Evolutionary conservation across 2,113 vertebrate genomes (phyloP).

Genomic region (Madoqua kirkii): DNA sequence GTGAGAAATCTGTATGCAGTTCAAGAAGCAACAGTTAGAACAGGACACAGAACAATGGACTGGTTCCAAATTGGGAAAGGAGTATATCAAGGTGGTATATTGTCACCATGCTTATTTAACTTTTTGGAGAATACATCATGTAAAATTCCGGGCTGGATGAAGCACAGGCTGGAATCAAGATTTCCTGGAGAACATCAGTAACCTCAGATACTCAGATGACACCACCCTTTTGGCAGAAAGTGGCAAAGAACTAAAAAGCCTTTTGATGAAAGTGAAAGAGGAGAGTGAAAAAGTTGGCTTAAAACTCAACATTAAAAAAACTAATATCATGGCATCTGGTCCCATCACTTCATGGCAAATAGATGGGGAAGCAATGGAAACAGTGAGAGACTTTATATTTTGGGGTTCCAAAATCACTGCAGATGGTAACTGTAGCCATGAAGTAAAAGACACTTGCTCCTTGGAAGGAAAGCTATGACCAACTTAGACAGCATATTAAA

Average conservation of each 20-base stretch:
- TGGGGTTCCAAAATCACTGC: background rate
- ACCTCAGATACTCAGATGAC: background rate
- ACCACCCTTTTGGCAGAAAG: background rate
- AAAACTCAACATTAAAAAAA: background rate
- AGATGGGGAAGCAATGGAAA: background rate
- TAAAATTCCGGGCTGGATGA: background rate
- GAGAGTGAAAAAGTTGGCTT: background rate
- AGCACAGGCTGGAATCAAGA: background rate
- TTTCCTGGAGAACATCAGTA: background rate
- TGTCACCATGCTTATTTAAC: background rate
- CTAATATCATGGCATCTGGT: background rate
- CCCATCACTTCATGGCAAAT: background rate
- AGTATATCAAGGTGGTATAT: background rate
- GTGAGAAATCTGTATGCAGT: background rate
- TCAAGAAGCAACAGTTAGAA: background rate
- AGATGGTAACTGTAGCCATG: background rate
- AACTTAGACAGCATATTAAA: background rate
- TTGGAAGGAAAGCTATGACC: background rate
- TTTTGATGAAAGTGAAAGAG: background rate
- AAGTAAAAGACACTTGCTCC: background rate
- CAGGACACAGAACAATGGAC: background rate
- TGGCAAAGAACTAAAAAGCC: background rate
- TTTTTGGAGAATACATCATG: background rate
- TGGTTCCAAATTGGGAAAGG: background rate
- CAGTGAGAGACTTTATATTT: background rate